Evolutionary conservation across 2,888 invertebrate species (phyloP), one percentile per base, ranked within the genome.

Genomic region (Plebejus argus): DNA sequence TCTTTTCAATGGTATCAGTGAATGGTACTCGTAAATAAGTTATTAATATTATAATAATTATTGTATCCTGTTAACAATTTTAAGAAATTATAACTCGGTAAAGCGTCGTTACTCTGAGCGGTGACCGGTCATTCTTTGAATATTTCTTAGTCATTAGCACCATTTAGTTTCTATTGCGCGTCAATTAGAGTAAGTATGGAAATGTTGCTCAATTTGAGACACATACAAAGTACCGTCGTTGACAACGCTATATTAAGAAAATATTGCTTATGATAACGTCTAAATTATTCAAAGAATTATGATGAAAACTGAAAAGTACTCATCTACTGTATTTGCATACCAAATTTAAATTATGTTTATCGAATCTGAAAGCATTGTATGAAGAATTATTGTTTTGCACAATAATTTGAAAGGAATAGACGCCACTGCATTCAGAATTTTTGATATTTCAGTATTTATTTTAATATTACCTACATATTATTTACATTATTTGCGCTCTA

Each of bases 141-240:
- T 81, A 81, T 79, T 81, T 79, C 79, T 78, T 1, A 76, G 77
- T 76, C 72, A 81, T 81, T 81, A 81, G 76, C 77, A 77, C 61
- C 79, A 71, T 76, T 81, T 80, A 80, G 79, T 70, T 61, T 70
- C n/a, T 74, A 77, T 28, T 77, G 76, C 75, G 66, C 49, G 72
- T 45, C 66, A 70, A 79, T 80, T 80, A 79, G 78, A 61, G 71
- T 74, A 70, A 71, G 39, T 76, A 76, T 77, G 56, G 78, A 45
- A 75, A 70, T 78, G 74, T 81, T 80, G 58, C 81, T 79, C 77
- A 79, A 81, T 58, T 33, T 72, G 28, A 72, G 77, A 77, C 77
- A 77, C 70, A 28, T 33, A 66, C 66, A 66, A 66, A 66, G 18
- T 28, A 28, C 28, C 15, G 18, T 66, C 71, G 53, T 53, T 74